Percentiles rank a stretch among this genome's conserved stretches.
phyloP scores from a whole-genome alignment of 2,888 invertebrate genomes.

The Choristoneura rosaceana region DNA sequence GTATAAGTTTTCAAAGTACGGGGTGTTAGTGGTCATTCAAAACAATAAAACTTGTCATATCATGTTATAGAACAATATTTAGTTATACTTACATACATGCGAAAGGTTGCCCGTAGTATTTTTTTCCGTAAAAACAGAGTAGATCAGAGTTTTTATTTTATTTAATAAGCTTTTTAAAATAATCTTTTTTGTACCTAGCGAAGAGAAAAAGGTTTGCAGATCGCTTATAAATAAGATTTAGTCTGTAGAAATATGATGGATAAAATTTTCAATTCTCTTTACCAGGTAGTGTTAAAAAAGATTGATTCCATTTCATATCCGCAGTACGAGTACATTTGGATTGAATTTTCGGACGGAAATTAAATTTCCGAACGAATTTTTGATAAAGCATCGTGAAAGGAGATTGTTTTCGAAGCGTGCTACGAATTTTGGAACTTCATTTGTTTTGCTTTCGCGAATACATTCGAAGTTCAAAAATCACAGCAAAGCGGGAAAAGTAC shows the following conservation, averaged over 20 bases:
- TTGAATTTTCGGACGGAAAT: constrained; percentile 38
- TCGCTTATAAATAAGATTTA: too few relatives aligned
- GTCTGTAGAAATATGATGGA: neutral
- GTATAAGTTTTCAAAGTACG: too few relatives aligned
- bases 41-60: too few relatives aligned
- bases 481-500: neutral
- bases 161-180: too few relatives aligned
- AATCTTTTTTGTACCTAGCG: too few relatives aligned
- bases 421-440: neutral
- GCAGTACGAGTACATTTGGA: constrained; percentile 21
- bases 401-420: neutral
- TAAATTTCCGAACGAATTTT: constrained; percentile 20
- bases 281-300: neutral
- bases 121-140: too few relatives aligned
- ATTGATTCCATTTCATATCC: constrained; percentile 25
- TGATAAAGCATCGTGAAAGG: constrained; percentile 17
- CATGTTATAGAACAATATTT: too few relatives aligned
- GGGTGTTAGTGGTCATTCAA: too few relatives aligned
- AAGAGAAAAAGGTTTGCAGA: too few relatives aligned
- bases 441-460: neutral
- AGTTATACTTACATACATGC: too few relatives aligned
- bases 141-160: too few relatives aligned
- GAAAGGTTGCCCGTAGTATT: too few relatives aligned
- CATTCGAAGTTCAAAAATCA: neutral
- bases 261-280: neutral